phyloP scores from a whole-genome alignment of 1,140 invertebrate genomes.

The Drosophila nannoptera region DNA sequence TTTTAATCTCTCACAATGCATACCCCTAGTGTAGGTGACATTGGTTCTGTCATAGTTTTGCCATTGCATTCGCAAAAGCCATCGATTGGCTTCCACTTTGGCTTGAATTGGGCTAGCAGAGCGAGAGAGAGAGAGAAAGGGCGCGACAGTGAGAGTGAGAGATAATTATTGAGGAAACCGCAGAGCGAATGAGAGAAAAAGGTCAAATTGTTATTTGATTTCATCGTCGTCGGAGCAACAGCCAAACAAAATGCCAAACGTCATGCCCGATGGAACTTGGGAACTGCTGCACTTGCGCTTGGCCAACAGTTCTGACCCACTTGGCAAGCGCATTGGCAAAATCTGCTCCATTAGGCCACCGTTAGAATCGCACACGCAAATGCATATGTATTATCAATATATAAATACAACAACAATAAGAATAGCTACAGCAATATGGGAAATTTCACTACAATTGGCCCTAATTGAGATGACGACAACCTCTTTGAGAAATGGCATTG shows the following conservation, averaged over 20 bases:
- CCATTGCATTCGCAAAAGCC: constrained; percentile 40
- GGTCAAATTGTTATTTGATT: constrained; percentile 48
- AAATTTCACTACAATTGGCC: constrained; percentile 21
- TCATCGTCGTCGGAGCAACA: constrained; percentile 43
- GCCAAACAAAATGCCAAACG: constrained; percentile 56
- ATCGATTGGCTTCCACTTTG: constrained; percentile 29
- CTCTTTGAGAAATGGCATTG: constrained; percentile 2
- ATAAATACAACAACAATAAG: background rate
- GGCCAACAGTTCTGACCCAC: constrained; percentile 43
- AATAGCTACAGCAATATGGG: background rate
- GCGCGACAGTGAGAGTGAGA: background rate
- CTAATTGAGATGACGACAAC: constrained; percentile 42
- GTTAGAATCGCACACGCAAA: too few species aligned
- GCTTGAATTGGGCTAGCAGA: constrained; percentile 9
- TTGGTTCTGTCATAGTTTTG: constrained; percentile 35
- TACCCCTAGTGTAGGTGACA: constrained; percentile 35
- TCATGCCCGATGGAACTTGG: constrained; percentile 46
- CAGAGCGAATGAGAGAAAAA: constrained; percentile 22
- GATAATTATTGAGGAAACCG: background rate
- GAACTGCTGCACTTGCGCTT: constrained; percentile 45
- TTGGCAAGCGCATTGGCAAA: constrained; percentile 36
- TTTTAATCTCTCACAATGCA: constrained; percentile 1
- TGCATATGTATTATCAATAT: background rate
- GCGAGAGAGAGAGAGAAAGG: background rate
- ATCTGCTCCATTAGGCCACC: constrained; percentile 19